phyloP scores from a whole-genome alignment of 2,888 invertebrate species.

The Leistus spinibarbis region DNA sequence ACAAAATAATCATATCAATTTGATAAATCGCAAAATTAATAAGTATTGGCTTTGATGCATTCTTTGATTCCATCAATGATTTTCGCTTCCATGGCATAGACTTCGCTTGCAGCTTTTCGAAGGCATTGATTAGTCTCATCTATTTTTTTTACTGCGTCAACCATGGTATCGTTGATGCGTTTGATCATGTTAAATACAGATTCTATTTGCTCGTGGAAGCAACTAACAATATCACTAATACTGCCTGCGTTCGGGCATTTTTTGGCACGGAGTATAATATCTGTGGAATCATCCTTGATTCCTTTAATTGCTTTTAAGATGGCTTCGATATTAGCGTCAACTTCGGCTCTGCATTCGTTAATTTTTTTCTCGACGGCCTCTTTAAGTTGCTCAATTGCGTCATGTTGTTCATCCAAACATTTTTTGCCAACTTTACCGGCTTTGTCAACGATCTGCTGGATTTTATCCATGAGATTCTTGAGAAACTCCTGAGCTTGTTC shows the following conservation, averaged over 20 bases:
- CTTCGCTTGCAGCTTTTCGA: constrained; percentile 5
- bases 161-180: background rate
- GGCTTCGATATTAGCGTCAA: background rate
- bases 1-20: background rate
- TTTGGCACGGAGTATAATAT: background rate
- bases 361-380: background rate
- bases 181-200: background rate
- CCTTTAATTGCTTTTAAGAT: too few species aligned
- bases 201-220: constrained; percentile 6
- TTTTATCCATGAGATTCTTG: background rate
- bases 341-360: background rate
- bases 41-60: background rate
- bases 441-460: background rate
- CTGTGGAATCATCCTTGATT: too few species aligned
- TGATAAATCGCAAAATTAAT: background rate
- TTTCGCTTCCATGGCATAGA: background rate
- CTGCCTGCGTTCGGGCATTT: constrained; percentile 3
- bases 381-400: background rate
- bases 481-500: constrained; percentile 20
- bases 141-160: background rate
- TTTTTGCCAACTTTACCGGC: background rate
- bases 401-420: constrained; percentile 12
- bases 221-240: background rate
- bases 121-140: constrained; percentile 8
- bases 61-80: constrained; percentile 2